Conservation (phyloP, 1,140 invertebrate genomes). For the Charaxes varanes region DNA sequence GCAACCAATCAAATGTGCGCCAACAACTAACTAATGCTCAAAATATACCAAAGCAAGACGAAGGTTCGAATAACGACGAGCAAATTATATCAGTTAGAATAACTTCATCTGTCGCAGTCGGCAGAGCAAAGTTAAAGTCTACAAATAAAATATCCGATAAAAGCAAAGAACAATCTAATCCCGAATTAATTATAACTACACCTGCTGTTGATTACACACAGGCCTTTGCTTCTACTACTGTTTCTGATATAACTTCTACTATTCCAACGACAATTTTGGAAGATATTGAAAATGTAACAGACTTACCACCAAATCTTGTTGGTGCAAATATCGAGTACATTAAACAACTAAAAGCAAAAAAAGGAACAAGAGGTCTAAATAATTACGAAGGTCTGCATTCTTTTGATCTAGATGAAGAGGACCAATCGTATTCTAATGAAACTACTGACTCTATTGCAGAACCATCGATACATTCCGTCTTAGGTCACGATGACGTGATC, state of each 20-base stretch:
- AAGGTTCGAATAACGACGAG: slow-evolving; percentile 30
- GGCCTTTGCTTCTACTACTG: slow-evolving; percentile 14
- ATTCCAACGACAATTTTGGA: slow-evolving; percentile 21
- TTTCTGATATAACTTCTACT: slow-evolving; percentile 20
- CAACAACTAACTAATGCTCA: slow-evolving; percentile 30
- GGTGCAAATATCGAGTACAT: slow-evolving; percentile 63
- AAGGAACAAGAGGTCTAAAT: slow-evolving; percentile 38
- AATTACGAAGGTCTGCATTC: slow-evolving; percentile 37
- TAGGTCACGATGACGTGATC: slow-evolving; percentile 31
- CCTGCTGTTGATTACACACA: slow-evolving; percentile 14
- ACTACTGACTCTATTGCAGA: slow-evolving; percentile 43
- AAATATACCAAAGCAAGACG: slow-evolving; percentile 37
- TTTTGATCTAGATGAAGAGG: slow-evolving; percentile 26
- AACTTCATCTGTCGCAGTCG: slow-evolving; percentile 68
- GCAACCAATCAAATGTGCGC: slow-evolving; percentile 14
- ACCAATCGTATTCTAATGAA: slow-evolving; percentile 14
- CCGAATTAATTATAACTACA: slow-evolving; percentile 11
- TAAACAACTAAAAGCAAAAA: slow-evolving; percentile 60
- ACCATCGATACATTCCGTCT: slow-evolving; percentile 34
- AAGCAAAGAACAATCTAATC: not conserved
- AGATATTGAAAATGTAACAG: slow-evolving; percentile 27
- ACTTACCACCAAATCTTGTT: slow-evolving; percentile 36
- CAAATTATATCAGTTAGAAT: slow-evolving; percentile 71
- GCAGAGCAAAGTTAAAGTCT: slow-evolving; percentile 39
- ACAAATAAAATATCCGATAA: slow-evolving; percentile 11